A percentile compares a stretch with the other conserved stretches of the same genome.
These are phyloP conservation scores for Morpho deidamia DNA, from an alignment of 2,888 invertebrate species.

Conservation along the genomic window DNA sequence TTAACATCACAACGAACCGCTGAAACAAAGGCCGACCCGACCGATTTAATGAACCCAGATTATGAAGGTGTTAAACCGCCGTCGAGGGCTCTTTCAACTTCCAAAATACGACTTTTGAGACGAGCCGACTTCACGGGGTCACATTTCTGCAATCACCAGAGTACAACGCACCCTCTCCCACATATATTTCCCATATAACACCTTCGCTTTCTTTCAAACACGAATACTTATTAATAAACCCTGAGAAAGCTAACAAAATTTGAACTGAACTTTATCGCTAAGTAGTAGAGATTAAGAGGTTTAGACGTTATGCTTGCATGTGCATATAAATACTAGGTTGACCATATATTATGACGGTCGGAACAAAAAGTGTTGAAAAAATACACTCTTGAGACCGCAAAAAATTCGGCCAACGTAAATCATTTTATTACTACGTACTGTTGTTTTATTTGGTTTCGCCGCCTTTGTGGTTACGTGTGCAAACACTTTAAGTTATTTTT, in stretches of 20 bases:
- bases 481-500: not conserved
- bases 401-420: constrained; percentile 74
- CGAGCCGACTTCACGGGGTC: constrained; percentile 63
- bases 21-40: constrained; percentile 74
- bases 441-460: constrained; percentile 57
- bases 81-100: constrained; percentile 68
- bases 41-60: constrained; percentile 73
- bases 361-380: constrained; percentile 66
- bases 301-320: constrained; percentile 5
- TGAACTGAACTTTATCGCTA: constrained; percentile 50
- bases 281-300: constrained; percentile 26
- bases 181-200: constrained; percentile 43
- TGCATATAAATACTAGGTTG: constrained; percentile 47
- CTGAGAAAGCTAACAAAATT: constrained; percentile 12
- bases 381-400: constrained; percentile 62
- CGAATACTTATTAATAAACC: constrained; percentile 48
- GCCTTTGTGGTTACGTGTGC: constrained; percentile 48
- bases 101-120: constrained; percentile 71
- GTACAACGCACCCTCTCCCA: constrained; percentile 49
- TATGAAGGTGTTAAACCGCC: constrained; percentile 77
- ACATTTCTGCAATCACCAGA: constrained; percentile 66
- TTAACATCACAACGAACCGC: constrained; percentile 69
- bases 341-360: constrained; percentile 67
- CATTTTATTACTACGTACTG: constrained; percentile 69
- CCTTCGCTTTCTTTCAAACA: constrained; percentile 56